Conservation (phyloP, 1,140 invertebrate species). For the Dolichoris vasculosae region DNA sequence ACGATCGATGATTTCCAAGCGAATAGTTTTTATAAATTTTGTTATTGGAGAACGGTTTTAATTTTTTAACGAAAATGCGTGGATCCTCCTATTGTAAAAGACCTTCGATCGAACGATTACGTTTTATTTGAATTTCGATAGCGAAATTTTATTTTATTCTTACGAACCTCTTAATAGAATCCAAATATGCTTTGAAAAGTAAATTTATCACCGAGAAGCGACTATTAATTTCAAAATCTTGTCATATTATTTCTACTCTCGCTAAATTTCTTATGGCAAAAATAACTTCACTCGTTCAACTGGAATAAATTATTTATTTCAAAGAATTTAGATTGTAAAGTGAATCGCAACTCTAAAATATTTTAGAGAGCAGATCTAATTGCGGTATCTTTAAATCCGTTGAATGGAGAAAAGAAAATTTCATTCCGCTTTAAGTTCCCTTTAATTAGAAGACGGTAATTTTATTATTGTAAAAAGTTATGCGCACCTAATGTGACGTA, state of each 20-base stretch:
- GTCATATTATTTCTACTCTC: not conserved
- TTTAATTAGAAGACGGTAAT: not conserved
- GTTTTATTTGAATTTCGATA: not conserved
- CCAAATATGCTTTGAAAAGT: not conserved
- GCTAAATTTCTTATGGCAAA: not conserved
- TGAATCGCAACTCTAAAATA: constrained; percentile 1
- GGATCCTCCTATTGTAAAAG: not conserved
- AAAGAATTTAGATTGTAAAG: not conserved
- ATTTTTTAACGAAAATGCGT: not conserved
- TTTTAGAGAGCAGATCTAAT: not conserved
- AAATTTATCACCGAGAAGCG: not conserved
- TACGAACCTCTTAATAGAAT: not conserved
- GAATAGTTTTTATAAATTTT: not conserved
- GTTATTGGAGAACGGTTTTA: not conserved
- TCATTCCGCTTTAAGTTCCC: not conserved
- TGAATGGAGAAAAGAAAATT: not conserved
- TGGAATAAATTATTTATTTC: constrained; percentile 22
- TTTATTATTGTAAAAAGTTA: not conserved
- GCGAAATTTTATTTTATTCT: not conserved
- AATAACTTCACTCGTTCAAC: not conserved
- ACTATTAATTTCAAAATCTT: not conserved
- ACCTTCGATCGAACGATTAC: not conserved
- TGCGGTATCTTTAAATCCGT: not conserved
- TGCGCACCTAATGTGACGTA: not conserved
- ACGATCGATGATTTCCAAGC: not conserved